A percentile compares a stretch with the other conserved stretches of the same genome.
Evolutionary conservation across 2,797 vertebrate species (phyloP).

Genomic region (Platyrinchus mystaceus): DNA sequence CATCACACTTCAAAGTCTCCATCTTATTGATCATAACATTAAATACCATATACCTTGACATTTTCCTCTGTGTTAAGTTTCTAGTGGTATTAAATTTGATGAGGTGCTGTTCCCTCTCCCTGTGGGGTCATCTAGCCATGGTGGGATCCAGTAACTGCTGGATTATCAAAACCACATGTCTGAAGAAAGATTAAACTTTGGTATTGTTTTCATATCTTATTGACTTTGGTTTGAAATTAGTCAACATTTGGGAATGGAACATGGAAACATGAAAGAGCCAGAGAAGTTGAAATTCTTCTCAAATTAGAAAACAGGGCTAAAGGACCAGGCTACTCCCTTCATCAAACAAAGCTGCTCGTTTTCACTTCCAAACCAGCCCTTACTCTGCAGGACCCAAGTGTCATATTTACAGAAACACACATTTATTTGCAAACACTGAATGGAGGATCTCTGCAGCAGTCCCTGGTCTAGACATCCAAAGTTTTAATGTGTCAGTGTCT

Average conservation of each 20-base stretch:
- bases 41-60: not conserved
- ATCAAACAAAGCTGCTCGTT: not conserved
- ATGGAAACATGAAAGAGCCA: not conserved
- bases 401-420: not conserved
- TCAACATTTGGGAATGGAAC: not conserved
- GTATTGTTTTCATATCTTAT: not conserved
- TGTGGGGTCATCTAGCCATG: not conserved
- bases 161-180: not conserved
- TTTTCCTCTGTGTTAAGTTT: not conserved
- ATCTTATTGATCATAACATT: not conserved
- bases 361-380: not conserved
- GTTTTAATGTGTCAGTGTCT: not conserved
- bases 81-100: not conserved
- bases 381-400: accelerated
- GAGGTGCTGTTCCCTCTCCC: not conserved
- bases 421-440: not conserved
- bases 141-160: not conserved
- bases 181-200: not conserved
- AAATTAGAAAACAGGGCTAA: not conserved
- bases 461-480: not conserved
- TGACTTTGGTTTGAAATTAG: not conserved
- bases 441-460: not conserved
- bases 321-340: not conserved
- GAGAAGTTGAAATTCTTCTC: not conserved
- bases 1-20: not conserved